Conservation (phyloP, 2,113 vertebrate species). For the Hypanus sabinus region DNA sequence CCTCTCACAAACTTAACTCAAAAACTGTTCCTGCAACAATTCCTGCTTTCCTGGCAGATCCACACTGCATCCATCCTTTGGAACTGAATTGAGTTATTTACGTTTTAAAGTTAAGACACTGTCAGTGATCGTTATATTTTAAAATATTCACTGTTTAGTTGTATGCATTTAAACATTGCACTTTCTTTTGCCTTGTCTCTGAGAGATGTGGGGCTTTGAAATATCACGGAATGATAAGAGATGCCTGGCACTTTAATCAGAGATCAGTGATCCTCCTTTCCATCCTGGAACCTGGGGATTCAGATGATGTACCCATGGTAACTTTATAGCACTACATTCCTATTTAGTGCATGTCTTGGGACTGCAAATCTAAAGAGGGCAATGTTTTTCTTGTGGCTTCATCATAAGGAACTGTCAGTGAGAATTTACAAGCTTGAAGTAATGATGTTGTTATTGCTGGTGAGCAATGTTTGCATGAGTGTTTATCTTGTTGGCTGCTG, state of each 20-base stretch:
- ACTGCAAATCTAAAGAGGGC: neutral
- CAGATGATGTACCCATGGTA: neutral
- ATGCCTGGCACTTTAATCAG: neutral
- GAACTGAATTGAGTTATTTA: neutral
- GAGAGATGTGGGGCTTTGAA: neutral
- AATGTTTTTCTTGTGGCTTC: neutral
- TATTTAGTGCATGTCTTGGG: neutral
- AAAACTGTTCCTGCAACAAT: neutral
- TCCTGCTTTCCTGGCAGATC: neutral
- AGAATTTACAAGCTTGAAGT: neutral
- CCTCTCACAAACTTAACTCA: neutral
- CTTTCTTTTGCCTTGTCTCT: neutral
- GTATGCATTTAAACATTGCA: neutral
- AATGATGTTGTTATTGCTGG: neutral
- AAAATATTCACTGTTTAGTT: neutral
- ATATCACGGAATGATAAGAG: neutral
- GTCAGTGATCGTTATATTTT: neutral
- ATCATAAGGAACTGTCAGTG: neutral
- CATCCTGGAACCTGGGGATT: constrained; percentile 25
- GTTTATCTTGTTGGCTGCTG: neutral
- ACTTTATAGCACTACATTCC: neutral
- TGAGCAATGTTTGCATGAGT: neutral
- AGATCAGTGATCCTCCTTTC: neutral
- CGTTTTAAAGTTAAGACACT: neutral
- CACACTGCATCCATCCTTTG: neutral